Conservation (phyloP, 2,113 vertebrate species). For the Phainopepla nitens region DNA sequence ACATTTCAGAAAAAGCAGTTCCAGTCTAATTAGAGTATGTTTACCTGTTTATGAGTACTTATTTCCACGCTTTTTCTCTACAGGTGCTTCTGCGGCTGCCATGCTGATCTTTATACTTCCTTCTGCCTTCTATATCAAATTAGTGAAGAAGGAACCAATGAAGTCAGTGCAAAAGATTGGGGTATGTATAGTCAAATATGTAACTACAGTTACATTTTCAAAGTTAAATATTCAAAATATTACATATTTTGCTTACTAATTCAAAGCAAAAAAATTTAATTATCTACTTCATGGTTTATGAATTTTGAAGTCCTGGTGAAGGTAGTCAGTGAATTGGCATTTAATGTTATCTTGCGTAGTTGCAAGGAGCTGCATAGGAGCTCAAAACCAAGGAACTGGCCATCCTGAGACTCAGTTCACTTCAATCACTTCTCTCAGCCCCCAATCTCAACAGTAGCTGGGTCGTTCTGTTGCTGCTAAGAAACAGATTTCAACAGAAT, state of each 20-base stretch:
- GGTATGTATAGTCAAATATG: constrained; percentile 72
- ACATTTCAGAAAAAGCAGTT: not conserved
- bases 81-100: constrained; percentile 92
- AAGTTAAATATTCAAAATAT: no score
- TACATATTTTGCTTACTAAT: not conserved
- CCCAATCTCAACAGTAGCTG: not conserved
- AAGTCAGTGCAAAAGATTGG: constrained; percentile 94
- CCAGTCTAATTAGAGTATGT: not conserved
- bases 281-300: not conserved
- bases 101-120: constrained; percentile 98
- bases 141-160: constrained; percentile 94
- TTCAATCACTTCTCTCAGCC: not conserved
- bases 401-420: not conserved
- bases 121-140: constrained; percentile 95
- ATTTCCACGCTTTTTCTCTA: not conserved
- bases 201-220: not conserved
- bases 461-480: not conserved
- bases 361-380: not conserved
- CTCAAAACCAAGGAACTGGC: not conserved
- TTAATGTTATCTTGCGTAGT: not conserved
- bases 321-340: not conserved
- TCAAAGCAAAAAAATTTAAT: not conserved
- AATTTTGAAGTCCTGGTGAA: not conserved
- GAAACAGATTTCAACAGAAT: not conserved
- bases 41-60: not conserved